Evolutionary conservation across 2,888 invertebrate species (phyloP).

Genomic region (Stenolophus ochropezus): DNA sequence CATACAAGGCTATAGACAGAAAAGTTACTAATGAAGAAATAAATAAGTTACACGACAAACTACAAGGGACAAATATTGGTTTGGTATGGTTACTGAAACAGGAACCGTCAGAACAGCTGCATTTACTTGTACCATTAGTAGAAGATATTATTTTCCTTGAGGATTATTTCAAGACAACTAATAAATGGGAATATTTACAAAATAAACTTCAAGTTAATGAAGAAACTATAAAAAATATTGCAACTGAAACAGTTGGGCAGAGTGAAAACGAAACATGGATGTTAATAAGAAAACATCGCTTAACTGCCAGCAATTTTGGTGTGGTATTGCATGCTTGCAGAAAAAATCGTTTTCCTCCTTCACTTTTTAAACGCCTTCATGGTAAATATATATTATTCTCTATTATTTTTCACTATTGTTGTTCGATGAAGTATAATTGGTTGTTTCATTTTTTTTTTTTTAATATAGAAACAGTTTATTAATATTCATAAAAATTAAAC

Average conservation of each 20-base stretch:
- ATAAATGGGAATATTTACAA: not conserved
- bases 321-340: not conserved
- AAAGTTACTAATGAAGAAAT: not conserved
- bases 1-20: not conserved
- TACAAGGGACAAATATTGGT: not conserved
- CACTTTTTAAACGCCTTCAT: not conserved
- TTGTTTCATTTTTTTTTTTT: not conserved
- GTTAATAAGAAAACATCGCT: not conserved
- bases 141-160: not conserved
- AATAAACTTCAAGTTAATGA: not conserved
- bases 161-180: not conserved
- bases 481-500: too few species aligned
- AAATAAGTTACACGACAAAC: not conserved
- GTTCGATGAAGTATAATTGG: too few species aligned
- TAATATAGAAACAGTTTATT: too few species aligned
- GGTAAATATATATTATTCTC: not conserved
- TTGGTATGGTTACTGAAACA: not conserved
- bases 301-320: conserved; percentile 4
- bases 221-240: not conserved
- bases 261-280: not conserved
- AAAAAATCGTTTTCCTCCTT: not conserved
- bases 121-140: not conserved
- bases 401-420: too few species aligned
- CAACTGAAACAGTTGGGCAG: not conserved
- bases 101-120: not conserved